These are phyloP conservation scores for Archocentrus centrarchus DNA, from an alignment of 2,113 vertebrate genomes.

Conservation along the genomic window DNA sequence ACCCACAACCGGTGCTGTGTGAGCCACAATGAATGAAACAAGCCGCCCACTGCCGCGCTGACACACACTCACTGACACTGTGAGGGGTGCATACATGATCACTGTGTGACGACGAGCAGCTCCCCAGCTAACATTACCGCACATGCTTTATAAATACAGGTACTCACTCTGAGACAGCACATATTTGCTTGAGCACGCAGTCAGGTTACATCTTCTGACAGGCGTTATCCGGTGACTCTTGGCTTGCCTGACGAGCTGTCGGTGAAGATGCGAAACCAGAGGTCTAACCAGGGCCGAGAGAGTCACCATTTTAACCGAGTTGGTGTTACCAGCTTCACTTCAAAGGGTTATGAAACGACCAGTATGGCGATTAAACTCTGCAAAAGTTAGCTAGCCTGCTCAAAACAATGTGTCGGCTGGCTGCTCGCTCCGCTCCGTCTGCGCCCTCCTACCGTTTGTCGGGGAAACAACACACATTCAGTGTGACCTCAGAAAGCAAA, in stretches of 20 bases:
- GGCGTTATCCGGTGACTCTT: slow-evolving; percentile 59
- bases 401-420: background rate
- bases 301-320: slow-evolving; percentile 65
- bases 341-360: background rate
- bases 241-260: slow-evolving; percentile 50
- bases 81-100: background rate
- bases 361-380: background rate
- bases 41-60: background rate
- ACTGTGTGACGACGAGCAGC: background rate
- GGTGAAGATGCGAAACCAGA: slow-evolving; percentile 61
- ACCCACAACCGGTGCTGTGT: background rate
- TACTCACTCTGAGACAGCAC: slow-evolving; percentile 85
- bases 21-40: background rate
- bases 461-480: background rate
- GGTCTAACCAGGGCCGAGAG: slow-evolving; percentile 68
- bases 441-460: background rate
- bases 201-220: slow-evolving; percentile 82
- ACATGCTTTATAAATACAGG: background rate
- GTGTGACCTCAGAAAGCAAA: background rate
- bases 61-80: background rate
- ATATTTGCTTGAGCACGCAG: slow-evolving; percentile 87
- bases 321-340: background rate
- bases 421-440: background rate
- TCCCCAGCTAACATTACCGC: background rate
- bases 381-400: background rate